These are phyloP conservation scores for Colletes gigas DNA, from an alignment of 1,140 invertebrate species.

Conservation along the genomic window DNA sequence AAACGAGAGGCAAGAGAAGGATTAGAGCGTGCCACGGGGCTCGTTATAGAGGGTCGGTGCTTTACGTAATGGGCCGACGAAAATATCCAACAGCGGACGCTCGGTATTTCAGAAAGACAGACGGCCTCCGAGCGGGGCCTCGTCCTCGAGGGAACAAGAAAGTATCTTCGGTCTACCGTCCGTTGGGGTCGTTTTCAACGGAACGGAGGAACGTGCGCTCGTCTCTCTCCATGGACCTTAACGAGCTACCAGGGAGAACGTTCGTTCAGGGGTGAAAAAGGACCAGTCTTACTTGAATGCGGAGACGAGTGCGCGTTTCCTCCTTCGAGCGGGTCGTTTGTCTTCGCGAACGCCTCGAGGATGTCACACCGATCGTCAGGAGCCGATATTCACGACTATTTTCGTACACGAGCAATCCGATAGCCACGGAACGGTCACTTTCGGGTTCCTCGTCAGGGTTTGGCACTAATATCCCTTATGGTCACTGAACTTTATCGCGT, in stretches of 20 bases:
- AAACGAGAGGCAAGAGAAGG: slow-evolving; percentile 79
- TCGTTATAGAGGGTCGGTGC: slow-evolving; percentile 49
- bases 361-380: slow-evolving; percentile 54
- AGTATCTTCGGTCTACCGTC: slow-evolving; percentile 34
- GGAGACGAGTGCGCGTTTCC: slow-evolving; percentile 13
- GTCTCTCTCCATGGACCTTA: slow-evolving; percentile 14
- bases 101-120: slow-evolving; percentile 63
- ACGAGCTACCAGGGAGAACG: not conserved
- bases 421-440: slow-evolving; percentile 67
- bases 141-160: slow-evolving; percentile 39
- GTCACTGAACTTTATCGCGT: slow-evolving; percentile 77
- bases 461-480: slow-evolving; percentile 77
- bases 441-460: slow-evolving; percentile 67
- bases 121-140: slow-evolving; percentile 46
- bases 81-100: slow-evolving; percentile 61
- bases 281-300: slow-evolving; percentile 49
- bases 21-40: slow-evolving; percentile 51
- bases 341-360: slow-evolving; percentile 29
- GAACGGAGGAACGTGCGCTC: slow-evolving; percentile 29
- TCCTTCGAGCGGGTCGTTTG: not conserved
- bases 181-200: slow-evolving; percentile 48
- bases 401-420: slow-evolving; percentile 70
- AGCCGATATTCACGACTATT: slow-evolving; percentile 71
- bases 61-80: slow-evolving; percentile 68
- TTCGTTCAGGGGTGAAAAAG: slow-evolving; percentile 1